Base-by-base conservation (phyloP, 30 jellyfish, hydroid and myxozoan species). In the Clytia hemisphaerica region DNA sequence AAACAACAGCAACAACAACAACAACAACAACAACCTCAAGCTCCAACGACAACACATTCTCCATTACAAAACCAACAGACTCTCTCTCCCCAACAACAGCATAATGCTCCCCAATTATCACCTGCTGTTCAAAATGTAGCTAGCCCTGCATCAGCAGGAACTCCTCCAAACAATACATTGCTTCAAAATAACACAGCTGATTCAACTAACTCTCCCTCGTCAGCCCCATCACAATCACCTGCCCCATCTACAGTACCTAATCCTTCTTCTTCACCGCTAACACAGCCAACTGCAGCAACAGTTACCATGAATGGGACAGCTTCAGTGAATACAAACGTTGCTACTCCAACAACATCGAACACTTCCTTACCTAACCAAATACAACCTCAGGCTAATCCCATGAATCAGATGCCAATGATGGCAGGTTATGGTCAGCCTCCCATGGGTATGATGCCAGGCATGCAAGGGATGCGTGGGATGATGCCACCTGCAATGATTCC, bases 1-100 rank as follows among this genome's bases (percentile, higher is more conserved):
- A 63, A 53, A 36, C 58, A 77, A 71, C 80, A 58, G 19, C 83
- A 63, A 58, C 95, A 75, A 30, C 92, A 69, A 16, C 85, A 34
- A 45, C 82, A 61, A 35, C 59, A 61, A 61, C 70, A 61, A 24
- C 25, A 30, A 37, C 63, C 14, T 3, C 75, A 61, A 61, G 38
- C 31, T 2, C 10, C n/a, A 40, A 10, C n/a, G n/a, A n/a, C n/a
- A n/a, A n/a, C n/a, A n/a, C 70, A 57, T 6, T 22, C 42, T 9
- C 75, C 76, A 15, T 35, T 47, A 35, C 94, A 72, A 65, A 54
- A 76, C 4, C 83, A 65, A 16, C 75, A 26, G 25, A 14, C 31
- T 1, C 75, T 28, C 10, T 47, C 48, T 63, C 36, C 37, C 29
- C 59, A 72, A 6, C 31, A 37, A 29, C 61, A 61, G 62, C 32